A percentile compares a stretch with the other conserved stretches of the same genome.
phyloP scores from a whole-genome alignment of 2,113 vertebrate genomes.

The Hipposideros armiger region DNA sequence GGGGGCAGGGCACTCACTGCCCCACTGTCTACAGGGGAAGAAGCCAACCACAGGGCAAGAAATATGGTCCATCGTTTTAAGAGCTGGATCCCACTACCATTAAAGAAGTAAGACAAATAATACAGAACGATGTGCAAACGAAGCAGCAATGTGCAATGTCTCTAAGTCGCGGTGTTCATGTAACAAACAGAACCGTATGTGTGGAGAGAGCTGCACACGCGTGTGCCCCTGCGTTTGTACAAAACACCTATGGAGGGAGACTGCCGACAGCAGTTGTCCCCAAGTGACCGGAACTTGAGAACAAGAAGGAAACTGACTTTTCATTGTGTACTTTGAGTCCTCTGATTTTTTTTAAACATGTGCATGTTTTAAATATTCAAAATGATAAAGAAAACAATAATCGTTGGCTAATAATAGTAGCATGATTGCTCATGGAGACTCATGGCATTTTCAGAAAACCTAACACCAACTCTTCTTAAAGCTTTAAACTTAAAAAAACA shows the following conservation, averaged over 20 bases:
- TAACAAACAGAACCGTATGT: fast-evolving
- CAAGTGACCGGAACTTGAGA: neutral
- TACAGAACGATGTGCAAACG: neutral
- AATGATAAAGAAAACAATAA: constrained; percentile 22
- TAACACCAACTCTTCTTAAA: neutral
- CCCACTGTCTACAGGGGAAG: neutral
- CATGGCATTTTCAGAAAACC: neutral
- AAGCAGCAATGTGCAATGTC: neutral
- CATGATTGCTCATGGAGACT: neutral
- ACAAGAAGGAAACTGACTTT: neutral
- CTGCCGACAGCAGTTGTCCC: neutral
- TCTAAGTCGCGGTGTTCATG: neutral
- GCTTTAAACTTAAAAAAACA: constrained; percentile 10
- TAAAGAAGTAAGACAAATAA: neutral
- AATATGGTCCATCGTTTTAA: fast-evolving
- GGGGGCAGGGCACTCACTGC: neutral
- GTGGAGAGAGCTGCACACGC: fast-evolving
- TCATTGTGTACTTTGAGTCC: neutral
- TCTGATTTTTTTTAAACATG: neutral
- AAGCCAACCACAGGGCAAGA: neutral
- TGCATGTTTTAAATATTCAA: neutral
- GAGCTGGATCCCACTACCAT: neutral
- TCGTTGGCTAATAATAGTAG: neutral
- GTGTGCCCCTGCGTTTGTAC: neutral
- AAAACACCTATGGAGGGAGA: neutral